Evolutionary conservation across 2,888 invertebrate species (phyloP), one percentile per base, ranked within the genome.

Genomic region (Tipula vernalis): DNA sequence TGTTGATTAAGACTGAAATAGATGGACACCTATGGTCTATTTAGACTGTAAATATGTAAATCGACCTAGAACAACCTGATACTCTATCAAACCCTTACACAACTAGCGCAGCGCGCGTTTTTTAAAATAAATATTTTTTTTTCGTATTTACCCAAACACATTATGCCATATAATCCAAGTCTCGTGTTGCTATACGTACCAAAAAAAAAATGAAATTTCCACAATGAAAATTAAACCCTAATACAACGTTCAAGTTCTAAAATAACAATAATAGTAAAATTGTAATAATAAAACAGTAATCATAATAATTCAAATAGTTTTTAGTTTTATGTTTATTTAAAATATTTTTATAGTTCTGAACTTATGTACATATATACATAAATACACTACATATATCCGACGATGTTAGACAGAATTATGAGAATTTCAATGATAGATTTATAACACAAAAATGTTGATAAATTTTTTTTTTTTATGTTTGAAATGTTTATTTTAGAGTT

Each of bases 231-330:
- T 71, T 71, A 71, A 71, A 71, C 71, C 71, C 71, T 71, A 71
- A 71, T 71, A 71, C 28, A 71, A 57, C 51, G 28, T 71, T 71
- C 71, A 71, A 71, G 71, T 71, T 71, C 71, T 71, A 71, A 71
- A 71, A 28, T 71, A 71, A 71, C 71, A 71, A 71, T 71, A 71
- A 71, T 71, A 71, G 71, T 71, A 71, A 71, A 71, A 71, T 71
- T 71, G 71, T 71, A 71, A 71, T 71, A 71, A 71, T 71, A 71
- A 71, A 71, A 71, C 71, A 71, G 71, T 71, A 71, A 71, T 71
- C 71, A 71, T 71, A 71, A 71, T 71, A 71, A 71, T 71, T 71
- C 71, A 71, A 71, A 71, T 71, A 71, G 71, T 71, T 71, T 71
- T 71, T 71, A 71, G 71, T 71, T 71, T 71, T 71, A 71, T 71